These are phyloP conservation scores for Gouania willdenowi DNA, from an alignment of 2,797 vertebrate species.

Conservation along the genomic window DNA sequence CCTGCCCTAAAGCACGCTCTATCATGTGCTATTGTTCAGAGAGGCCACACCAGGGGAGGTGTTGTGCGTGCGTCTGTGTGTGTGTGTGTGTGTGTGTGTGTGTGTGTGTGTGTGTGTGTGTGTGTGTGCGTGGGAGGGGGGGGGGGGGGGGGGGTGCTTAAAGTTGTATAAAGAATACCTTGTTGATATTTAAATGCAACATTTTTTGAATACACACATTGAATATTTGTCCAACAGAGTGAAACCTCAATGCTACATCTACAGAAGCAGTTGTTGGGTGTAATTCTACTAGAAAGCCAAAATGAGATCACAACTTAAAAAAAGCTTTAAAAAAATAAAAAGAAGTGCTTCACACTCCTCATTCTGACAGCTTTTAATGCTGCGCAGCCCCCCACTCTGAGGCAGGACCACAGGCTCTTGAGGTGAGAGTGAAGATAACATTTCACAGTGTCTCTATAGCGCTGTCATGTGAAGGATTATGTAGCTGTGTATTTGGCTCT, in stretches of 20 bases:
- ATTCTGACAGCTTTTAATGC: conserved; percentile 77
- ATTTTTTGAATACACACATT: background rate
- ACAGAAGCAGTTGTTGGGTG: conserved; percentile 7
- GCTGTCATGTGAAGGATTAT: conserved; percentile 80
- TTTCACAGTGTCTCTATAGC: conserved; percentile 77
- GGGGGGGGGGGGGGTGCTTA: conserved; percentile 8
- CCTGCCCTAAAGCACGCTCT: conserved; percentile 70
- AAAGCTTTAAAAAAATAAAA: no score
- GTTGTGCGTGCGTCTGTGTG: no score
- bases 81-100: no score
- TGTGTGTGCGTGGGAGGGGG: no score
- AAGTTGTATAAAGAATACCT: conserved; percentile 24
- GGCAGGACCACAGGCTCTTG: conserved; percentile 71
- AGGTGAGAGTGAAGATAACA: conserved; percentile 75
- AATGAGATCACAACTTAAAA: conserved; percentile 13
- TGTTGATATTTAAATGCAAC: conserved; percentile 23
- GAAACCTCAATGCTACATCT: conserved; percentile 10
- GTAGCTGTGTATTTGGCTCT: conserved; percentile 64
- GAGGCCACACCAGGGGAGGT: conserved; percentile 30
- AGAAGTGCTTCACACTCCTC: conserved; percentile 50
- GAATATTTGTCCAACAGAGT: conserved; percentile 21
- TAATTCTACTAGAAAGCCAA: conserved; percentile 22
- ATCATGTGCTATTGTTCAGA: conserved; percentile 66
- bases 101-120: no score
- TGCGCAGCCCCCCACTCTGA: conserved; percentile 63